Evolutionary conservation across 2,888 invertebrate species (phyloP).

Genomic region (Argyra leucocephala): DNA sequence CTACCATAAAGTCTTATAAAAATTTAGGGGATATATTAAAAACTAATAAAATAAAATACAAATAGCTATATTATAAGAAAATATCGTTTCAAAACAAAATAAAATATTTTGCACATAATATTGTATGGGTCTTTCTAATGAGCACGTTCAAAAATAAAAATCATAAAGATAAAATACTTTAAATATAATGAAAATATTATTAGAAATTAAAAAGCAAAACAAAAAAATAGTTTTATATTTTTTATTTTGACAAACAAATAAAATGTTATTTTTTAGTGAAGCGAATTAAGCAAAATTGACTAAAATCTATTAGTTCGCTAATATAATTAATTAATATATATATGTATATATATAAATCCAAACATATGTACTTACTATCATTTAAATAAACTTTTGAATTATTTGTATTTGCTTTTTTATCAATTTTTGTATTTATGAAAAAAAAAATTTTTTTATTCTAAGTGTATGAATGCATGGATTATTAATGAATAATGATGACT

Average conservation of each 20-base stretch:
- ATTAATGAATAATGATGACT: conserved; percentile 1
- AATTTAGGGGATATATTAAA: no score
- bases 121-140: conserved; percentile 3
- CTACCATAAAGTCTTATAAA: no score
- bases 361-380: conserved; percentile 1
- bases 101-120: neutral
- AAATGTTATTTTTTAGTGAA: neutral
- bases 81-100: conserved; percentile 6
- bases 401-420: conserved; percentile 1
- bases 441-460: neutral
- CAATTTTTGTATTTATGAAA: neutral
- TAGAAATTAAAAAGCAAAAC: neutral
- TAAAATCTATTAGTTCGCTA: neutral
- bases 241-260: neutral
- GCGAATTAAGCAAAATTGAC: neutral
- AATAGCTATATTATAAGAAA: neutral
- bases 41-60: neutral
- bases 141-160: conserved; percentile 1
- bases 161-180: neutral
- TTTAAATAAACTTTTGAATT: neutral
- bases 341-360: neutral
- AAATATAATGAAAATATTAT: neutral
- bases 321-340: neutral
- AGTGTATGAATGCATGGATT: conserved; percentile 6
- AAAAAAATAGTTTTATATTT: neutral